Evolutionary conservation across 2,797 vertebrate species (phyloP).

Genomic region (Cossypha heuglini): DNA sequence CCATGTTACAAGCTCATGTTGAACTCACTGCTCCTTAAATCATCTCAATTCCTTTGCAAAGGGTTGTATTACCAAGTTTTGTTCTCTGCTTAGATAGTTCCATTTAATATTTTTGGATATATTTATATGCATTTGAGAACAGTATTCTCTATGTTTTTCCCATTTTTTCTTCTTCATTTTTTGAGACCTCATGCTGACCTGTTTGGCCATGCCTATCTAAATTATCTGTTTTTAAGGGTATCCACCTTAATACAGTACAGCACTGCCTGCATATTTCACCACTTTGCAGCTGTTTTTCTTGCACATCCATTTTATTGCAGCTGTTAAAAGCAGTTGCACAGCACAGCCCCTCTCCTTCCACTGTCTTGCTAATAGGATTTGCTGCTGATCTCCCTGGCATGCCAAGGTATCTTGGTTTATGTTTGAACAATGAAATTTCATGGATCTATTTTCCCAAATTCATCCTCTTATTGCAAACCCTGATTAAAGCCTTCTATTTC

Average conservation of each 20-base stretch:
- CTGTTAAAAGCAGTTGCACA: not conserved
- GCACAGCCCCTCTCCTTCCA: not conserved
- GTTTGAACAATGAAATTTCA: conserved; percentile 3
- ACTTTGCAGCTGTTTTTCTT: not conserved
- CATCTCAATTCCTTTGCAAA: not conserved
- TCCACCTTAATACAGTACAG: not conserved
- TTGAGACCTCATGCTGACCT: not conserved
- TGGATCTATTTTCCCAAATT: not conserved
- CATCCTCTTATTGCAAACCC: not conserved
- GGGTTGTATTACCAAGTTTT: not conserved
- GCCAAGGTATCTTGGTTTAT: not conserved
- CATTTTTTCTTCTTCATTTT: not conserved
- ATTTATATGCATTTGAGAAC: not conserved
- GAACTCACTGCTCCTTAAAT: not conserved
- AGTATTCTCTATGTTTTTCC: accelerated
- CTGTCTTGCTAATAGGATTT: not conserved
- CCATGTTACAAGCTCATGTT: not conserved
- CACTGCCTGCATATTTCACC: not conserved
- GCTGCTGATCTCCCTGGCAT: not conserved
- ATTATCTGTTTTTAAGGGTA: not conserved
- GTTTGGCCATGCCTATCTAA: not conserved
- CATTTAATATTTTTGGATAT: not conserved
- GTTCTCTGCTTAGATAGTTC: not conserved
- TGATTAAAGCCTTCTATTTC: not conserved
- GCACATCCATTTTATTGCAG: not conserved